Conservation (phyloP, 2,113 vertebrate genomes). For the Eulacestoma nigropectus region DNA sequence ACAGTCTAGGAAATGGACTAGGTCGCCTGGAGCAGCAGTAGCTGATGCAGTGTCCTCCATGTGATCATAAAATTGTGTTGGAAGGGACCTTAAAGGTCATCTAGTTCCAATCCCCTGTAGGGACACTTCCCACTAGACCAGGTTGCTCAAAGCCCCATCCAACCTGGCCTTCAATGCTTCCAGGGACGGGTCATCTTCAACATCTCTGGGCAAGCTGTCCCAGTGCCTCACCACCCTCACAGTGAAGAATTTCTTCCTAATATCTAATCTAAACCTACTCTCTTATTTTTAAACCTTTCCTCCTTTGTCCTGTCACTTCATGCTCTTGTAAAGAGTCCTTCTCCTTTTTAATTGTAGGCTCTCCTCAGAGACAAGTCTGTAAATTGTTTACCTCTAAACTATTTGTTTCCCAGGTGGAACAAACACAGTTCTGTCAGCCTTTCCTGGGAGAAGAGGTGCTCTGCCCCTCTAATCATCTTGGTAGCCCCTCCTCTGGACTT, state of each 20-base stretch:
- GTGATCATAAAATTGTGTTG: neutral
- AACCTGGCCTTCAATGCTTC: neutral
- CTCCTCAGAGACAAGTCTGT: neutral
- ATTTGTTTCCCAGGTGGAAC: neutral
- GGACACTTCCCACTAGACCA: neutral
- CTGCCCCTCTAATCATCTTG: neutral
- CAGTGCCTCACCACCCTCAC: neutral
- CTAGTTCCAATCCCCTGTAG: neutral
- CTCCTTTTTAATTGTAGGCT: neutral
- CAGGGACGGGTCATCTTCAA: neutral
- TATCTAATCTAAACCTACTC: neutral
- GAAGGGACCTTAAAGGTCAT: neutral
- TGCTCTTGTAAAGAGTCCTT: neutral
- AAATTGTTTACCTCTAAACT: neutral
- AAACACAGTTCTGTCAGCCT: neutral
- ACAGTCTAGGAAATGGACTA: rapidly evolving
- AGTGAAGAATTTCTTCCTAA: neutral
- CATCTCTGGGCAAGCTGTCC: neutral
- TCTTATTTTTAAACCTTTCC: neutral
- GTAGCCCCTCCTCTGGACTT: neutral
- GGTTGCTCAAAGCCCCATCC: neutral
- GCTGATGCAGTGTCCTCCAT: no score
- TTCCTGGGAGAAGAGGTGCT: neutral
- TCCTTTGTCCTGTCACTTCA: neutral
- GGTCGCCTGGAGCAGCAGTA: neutral